Evolutionary conservation across 1,140 invertebrate genomes (phyloP).

Genomic region (Zaprionus taronus): DNA sequence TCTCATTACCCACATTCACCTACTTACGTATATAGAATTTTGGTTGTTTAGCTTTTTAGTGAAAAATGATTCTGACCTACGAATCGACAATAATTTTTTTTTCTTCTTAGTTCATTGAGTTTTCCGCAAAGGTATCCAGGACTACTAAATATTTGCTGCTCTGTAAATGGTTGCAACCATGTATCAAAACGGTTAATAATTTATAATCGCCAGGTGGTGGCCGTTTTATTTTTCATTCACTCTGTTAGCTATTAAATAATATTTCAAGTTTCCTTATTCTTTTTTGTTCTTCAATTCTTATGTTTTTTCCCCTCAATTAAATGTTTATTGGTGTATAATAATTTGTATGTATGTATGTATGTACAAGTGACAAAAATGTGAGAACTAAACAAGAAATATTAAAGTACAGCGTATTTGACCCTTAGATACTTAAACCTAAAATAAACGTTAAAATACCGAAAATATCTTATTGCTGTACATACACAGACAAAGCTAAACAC

Average conservation of each 20-base stretch:
- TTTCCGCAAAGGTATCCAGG: slow-evolving; percentile 51
- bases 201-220: slow-evolving; percentile 62
- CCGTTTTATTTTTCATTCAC: slow-evolving; percentile 31
- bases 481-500: background rate
- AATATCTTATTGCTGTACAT: background rate
- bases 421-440: background rate
- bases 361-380: slow-evolving; percentile 16
- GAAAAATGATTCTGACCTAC: slow-evolving; percentile 30
- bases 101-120: slow-evolving; percentile 31
- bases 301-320: slow-evolving; percentile 14
- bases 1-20: slow-evolving; percentile 67
- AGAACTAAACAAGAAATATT: slow-evolving; percentile 32
- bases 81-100: slow-evolving; percentile 29
- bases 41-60: slow-evolving; percentile 55
- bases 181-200: slow-evolving; percentile 38
- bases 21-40: slow-evolving; percentile 58
- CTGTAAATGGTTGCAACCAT: slow-evolving; percentile 76
- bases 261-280: slow-evolving; percentile 4
- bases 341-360: slow-evolving; percentile 24
- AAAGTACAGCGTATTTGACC: background rate
- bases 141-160: slow-evolving; percentile 68
- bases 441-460: too few species aligned
- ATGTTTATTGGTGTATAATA: slow-evolving; percentile 13
- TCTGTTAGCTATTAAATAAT: slow-evolving; percentile 21
- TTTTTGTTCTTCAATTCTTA: slow-evolving; percentile 8